Base-by-base conservation (phyloP, 2,797 vertebrate species). In the Otus scops region DNA sequence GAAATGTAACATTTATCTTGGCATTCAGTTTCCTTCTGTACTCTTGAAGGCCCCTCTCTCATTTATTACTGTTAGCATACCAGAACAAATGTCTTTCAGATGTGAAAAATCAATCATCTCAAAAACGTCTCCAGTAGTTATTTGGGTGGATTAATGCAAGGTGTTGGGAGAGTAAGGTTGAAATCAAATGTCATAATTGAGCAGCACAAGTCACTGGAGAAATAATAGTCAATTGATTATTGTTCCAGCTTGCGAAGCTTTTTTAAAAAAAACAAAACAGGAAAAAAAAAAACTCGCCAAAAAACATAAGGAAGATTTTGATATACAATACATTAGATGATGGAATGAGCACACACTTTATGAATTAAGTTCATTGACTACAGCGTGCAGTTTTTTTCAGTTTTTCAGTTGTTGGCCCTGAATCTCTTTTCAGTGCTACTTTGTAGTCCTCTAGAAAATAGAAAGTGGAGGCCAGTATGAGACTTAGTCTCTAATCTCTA, bases 11-110 rank as follows among this genome's bases (percentile, higher is more conserved):
- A 97, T 97, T 98, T 97, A 92, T 96, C 94, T 97, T 97, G 97
- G 92, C 95, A 95, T 96, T 96, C 86, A 34, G 65, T 82, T 96
- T 67, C 64, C 36, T 95, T 97, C 87, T 93, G 75, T 88, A 59
- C 93, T 97, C 91, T 48, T 95, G 92, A 94, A 87, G 94, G 69
- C 85, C 95, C 86, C 87, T 92, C 54, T 95, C 78, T 93, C 88
- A 91, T 96, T 96, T 97, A 89, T 97, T 97, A 78, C 92, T 86
- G 96, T 97, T 97, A 97, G 91, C 93, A 96, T 95, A 96, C 94
- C 94, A 95, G 96, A 97, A 95, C 89, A 97, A 97, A 98, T 97
- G 88, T 96, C 92, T 98, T 98, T 98, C 96, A 97, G 95, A 97
- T 97, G 94, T 97, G 93, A 97, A 97, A 97, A 97, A 97, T 98